A percentile compares a stretch with the other conserved stretches of the same genome.
These are phyloP conservation scores for Chondrilla cf. caribensis DNA, from an alignment of 37 sponge, comb jelly and placozoan species.

Conservation along the genomic window DNA sequence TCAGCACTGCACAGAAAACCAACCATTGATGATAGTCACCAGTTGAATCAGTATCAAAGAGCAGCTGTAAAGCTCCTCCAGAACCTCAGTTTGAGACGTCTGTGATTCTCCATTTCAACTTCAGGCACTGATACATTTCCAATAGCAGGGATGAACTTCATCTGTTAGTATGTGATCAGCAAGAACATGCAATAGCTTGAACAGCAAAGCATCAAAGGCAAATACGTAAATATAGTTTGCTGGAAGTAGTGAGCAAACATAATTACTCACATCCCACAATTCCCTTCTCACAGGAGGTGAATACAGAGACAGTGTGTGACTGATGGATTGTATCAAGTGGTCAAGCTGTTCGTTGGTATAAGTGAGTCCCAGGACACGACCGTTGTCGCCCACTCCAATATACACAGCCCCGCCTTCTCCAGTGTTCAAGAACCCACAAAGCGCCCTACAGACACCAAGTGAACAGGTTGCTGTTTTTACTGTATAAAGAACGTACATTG, in stretches of 20 bases:
- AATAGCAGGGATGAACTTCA: neutral
- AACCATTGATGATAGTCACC: neutral
- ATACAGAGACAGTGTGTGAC: conserved; percentile 47
- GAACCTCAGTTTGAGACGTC: neutral
- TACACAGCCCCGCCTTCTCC: conserved; percentile 62
- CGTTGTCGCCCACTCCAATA: conserved; percentile 59
- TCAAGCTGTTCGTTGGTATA: conserved; percentile 41
- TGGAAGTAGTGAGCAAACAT: too few species aligned
- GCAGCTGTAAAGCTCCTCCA: neutral
- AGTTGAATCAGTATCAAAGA: too few species aligned
- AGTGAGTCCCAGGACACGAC: conserved; percentile 41
- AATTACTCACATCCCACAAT: conserved; percentile 31
- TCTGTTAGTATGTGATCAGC: neutral
- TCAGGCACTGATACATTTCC: neutral
- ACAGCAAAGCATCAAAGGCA: too few species aligned
- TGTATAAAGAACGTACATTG: too few species aligned
- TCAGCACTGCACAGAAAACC: neutral
- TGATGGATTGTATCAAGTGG: conserved; percentile 36
- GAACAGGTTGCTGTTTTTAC: too few species aligned
- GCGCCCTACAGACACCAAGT: too few species aligned
- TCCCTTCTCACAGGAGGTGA: conserved; percentile 44
- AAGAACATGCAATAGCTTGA: neutral
- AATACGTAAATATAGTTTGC: too few species aligned
- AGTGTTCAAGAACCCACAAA: conserved; percentile 75
- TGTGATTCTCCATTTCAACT: neutral